Base-by-base conservation (phyloP, 2,888 invertebrate genomes). In the Epirrhoe tristata region DNA sequence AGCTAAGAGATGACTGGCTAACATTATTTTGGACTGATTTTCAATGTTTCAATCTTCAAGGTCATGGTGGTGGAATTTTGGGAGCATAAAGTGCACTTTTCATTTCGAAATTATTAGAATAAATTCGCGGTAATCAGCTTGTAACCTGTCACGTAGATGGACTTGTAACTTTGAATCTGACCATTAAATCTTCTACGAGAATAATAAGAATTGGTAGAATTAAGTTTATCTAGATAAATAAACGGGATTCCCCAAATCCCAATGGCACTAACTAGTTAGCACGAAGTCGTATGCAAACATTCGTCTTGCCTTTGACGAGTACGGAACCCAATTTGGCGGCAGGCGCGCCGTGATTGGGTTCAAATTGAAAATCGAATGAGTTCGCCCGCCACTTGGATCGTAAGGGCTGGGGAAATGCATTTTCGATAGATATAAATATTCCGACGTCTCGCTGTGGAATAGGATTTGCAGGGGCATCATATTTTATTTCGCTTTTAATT, bases 301-400 rank as follows among this genome's bases (percentile, higher is more conserved):
- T 58, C 67, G 65, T 55, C 65, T 70, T 63, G 56, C 60, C 67
- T 67, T 63, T 67, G 70, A 70, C 67, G 67, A 67, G 65, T 64
- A 50, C 64, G 58, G 70, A 67, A 74, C 68, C 67, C 73, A 74
- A 74, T 74, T 70, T 72, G 62, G 63, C 63, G 65, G 57, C 63
- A 68, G 66, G 60, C 69, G 70, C 64, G 60, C 55, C 48, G 65
- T 72, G 73, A 74, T 74, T 74, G 73, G 66, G 63, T 65, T 64
- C 63, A 69, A 74, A 74, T 74, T 74, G 73, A 70, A 74, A 74
- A 74, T 74, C 70, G 73, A 74, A 72, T 74, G 69, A 71, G 65
- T 34, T 36, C 56, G 52, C 32, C 57, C 60, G 60, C 50, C 67
- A 63, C 63, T 67, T 59, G 36, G 59, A 50, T 60, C 48, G 57